Percentiles rank a stretch among this genome's conserved stretches.
Conservation (phyloP, 2,888 invertebrate species). For the Pyralis farinalis region DNA sequence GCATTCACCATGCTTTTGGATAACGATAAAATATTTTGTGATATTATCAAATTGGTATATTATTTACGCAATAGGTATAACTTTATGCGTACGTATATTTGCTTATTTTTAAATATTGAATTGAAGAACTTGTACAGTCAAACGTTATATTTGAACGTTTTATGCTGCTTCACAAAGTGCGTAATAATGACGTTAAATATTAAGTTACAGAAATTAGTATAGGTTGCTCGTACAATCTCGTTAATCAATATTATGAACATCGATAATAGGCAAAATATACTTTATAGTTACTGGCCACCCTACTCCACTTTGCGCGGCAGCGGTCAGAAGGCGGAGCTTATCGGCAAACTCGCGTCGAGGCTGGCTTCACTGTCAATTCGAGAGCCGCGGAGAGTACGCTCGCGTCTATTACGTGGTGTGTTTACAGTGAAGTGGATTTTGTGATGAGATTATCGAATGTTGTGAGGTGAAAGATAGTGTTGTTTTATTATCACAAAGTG, state of each 20-base stretch:
- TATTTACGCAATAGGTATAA: no score
- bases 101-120: no score
- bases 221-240: no score
- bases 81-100: no score
- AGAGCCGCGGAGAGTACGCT: slow-evolving; percentile 78
- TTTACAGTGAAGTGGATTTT: slow-evolving; percentile 77
- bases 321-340: slow-evolving; percentile 81
- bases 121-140: no score
- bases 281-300: slow-evolving; percentile 41
- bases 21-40: slow-evolving; percentile 9
- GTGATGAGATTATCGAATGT: slow-evolving; percentile 76
- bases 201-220: no score
- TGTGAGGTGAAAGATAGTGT: slow-evolving; percentile 76
- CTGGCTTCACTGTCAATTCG: slow-evolving; percentile 78
- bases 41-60: neutral
- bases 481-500: slow-evolving; percentile 58
- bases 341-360: slow-evolving; percentile 80
- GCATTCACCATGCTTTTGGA: slow-evolving; percentile 26
- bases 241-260: no score
- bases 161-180: no score
- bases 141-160: no score
- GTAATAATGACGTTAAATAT: no score
- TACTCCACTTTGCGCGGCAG: slow-evolving; percentile 80
- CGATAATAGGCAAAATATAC: no score
- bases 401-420: slow-evolving; percentile 77